Base-by-base conservation (phyloP, 2,797 vertebrate genomes). In the Echiichthys vipera region DNA sequence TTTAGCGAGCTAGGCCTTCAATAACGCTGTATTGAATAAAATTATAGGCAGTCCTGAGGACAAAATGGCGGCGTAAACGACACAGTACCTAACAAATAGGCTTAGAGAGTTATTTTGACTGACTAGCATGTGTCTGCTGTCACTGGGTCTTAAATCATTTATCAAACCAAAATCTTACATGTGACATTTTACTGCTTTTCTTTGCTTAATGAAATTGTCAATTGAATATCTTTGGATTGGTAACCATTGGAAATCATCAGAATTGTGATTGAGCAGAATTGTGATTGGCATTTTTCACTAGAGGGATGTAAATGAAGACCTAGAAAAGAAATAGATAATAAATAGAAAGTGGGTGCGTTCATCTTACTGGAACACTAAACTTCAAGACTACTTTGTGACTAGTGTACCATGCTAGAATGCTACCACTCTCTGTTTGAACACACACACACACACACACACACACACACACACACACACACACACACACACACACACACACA, bases 351-450 rank as follows among this genome's bases (percentile, higher is more conserved):
- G 56, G 71, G 61, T 49, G 69, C 68, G 9, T 62, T 55, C 24
- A 36, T 68, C 50, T 72, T 63, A 61, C 74, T 49, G 57, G 63
- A 77, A 74, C 18, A 15, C 39, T 56, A 32, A 78, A 75, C 46
- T 55, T 34, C 18, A 51, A 65, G 47, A 61, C 36, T 50, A 27
- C 1, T 1, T 46, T 69, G 20, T 66, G 18, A 80, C 50, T 29
- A 20, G 46, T 49, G 27, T 59, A 39, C 25, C 62, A 47, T 15
- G 25, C 58, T 40, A 47, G 51, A 49, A 61, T 63, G 51, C 53
- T 78, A 72, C 67, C 81, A 68, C 62, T 68, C 64, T 39, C 65
- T 62, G 56, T 79, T 80, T 53, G 73, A 68, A 65, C 59, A 47
- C 75, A 71, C 64, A 56, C 57, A 77, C 72, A 71, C 55, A 74